These are phyloP conservation scores for Eulemur albifrons DNA, from an alignment of 2,797 vertebrate genomes.

Conservation along the genomic window DNA sequence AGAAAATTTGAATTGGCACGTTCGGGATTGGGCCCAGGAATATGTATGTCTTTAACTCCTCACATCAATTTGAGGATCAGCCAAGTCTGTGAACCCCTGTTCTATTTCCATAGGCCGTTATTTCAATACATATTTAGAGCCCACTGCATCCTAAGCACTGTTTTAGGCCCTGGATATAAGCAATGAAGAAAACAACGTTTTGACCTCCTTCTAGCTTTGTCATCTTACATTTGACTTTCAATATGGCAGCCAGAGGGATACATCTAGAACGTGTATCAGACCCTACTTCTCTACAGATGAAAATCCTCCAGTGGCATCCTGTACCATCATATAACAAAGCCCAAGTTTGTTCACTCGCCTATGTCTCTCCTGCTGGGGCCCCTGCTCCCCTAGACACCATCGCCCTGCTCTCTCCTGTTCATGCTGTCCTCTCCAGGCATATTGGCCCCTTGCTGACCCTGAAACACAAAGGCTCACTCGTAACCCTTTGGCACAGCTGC, in stretches of 20 bases:
- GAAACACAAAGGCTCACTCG: neutral
- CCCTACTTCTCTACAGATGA: neutral
- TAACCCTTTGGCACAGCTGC: neutral
- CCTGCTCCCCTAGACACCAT: too few relatives aligned
- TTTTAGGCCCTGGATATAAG: neutral
- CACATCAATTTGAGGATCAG: neutral
- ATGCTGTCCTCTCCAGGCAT: neutral
- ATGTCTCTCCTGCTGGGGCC: fast-evolving
- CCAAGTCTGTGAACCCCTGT: neutral
- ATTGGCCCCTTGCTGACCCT: neutral
- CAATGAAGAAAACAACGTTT: neutral
- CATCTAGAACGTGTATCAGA: neutral
- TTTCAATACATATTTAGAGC: neutral
- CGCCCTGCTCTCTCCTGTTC: neutral
- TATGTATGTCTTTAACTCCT: neutral
- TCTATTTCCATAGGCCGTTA: neutral
- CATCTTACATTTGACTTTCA: neutral
- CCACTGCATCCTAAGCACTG: neutral
- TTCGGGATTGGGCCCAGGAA: neutral
- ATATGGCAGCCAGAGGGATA: neutral
- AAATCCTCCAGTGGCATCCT: neutral
- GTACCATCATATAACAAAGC: neutral
- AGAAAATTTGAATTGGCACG: neutral
- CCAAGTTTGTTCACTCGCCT: neutral
- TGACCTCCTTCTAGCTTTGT: neutral